Evolutionary conservation across 35 echinoderm and acorn worm species (phyloP).

Genomic region (Amphiura filiformis): DNA sequence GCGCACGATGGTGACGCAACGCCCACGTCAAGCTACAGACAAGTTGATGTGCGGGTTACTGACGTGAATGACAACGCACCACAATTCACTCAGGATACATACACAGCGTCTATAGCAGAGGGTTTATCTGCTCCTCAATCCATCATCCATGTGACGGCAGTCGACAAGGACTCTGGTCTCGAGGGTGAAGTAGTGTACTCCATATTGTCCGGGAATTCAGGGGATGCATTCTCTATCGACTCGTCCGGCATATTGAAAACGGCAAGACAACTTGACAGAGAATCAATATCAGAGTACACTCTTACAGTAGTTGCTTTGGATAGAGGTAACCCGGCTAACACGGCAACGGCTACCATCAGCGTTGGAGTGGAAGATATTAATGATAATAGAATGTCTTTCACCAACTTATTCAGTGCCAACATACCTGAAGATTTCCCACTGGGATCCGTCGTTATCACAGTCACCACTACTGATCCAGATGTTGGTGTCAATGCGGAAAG

Average conservation of each 20-base stretch:
- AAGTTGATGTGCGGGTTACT: slow-evolving; percentile 40
- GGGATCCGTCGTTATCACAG: slow-evolving; percentile 62
- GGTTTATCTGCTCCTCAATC: not conserved
- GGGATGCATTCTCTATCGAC: slow-evolving; percentile 61
- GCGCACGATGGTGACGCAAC: slow-evolving; percentile 54
- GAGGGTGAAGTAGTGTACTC: slow-evolving; percentile 59
- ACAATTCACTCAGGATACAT: slow-evolving; percentile 48
- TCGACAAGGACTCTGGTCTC: slow-evolving; percentile 53
- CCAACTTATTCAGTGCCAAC: slow-evolving; percentile 49
- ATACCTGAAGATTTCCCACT: slow-evolving; percentile 59
- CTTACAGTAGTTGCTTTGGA: slow-evolving; percentile 71
- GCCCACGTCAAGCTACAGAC: slow-evolving; percentile 62
- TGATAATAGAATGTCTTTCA: slow-evolving; percentile 73
- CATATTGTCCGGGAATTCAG: slow-evolving; percentile 41
- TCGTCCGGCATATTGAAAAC: slow-evolving; percentile 63
- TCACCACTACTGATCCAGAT: slow-evolving; percentile 73
- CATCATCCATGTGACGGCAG: slow-evolving; percentile 61
- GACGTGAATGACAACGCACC: slow-evolving; percentile 96
- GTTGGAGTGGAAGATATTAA: slow-evolving; percentile 77
- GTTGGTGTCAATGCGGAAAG: slow-evolving; percentile 37
- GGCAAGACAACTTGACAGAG: slow-evolving; percentile 60
- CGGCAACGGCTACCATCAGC: slow-evolving; percentile 37
- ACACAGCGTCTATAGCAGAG: slow-evolving; percentile 43
- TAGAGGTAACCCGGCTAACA: slow-evolving; percentile 48
- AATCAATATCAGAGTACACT: slow-evolving; percentile 45